Conservation (phyloP, 2,113 vertebrate genomes). For the Dipodomys merriami region DNA sequence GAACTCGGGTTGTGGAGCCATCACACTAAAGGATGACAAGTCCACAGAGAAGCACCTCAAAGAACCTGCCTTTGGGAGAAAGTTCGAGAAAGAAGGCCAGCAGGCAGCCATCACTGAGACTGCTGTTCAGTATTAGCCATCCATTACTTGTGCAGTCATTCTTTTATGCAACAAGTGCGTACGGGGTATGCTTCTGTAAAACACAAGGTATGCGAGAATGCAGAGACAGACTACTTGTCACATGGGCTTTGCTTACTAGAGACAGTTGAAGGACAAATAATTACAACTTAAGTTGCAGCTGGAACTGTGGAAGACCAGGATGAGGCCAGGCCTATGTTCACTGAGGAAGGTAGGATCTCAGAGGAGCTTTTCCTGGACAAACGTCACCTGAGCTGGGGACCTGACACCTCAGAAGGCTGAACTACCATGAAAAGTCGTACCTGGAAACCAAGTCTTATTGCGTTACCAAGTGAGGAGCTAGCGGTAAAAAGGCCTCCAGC, state of each 20-base stretch:
- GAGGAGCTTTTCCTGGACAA: neutral
- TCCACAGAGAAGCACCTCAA: neutral
- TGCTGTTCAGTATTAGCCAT: neutral
- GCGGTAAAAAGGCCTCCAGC: neutral
- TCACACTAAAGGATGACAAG: neutral
- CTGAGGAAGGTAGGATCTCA: neutral
- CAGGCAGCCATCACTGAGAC: neutral
- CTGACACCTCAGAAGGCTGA: neutral
- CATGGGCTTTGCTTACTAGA: neutral
- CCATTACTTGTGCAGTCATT: neutral
- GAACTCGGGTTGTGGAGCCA: neutral
- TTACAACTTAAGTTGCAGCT: neutral
- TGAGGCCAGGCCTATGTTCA: rapidly evolving
- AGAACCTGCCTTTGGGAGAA: neutral
- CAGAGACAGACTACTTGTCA: neutral
- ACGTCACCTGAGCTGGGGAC: neutral
- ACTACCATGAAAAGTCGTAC: neutral
- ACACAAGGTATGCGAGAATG: neutral
- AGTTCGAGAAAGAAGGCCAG: neutral
- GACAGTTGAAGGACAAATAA: neutral
- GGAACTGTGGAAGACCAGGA: neutral
- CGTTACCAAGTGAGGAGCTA: too few species aligned
- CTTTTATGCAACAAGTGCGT: neutral
- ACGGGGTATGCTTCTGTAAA: neutral
- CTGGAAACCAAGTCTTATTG: neutral